Base-by-base conservation (phyloP, 2,888 invertebrate species). In the Parthenolecanium corni region DNA sequence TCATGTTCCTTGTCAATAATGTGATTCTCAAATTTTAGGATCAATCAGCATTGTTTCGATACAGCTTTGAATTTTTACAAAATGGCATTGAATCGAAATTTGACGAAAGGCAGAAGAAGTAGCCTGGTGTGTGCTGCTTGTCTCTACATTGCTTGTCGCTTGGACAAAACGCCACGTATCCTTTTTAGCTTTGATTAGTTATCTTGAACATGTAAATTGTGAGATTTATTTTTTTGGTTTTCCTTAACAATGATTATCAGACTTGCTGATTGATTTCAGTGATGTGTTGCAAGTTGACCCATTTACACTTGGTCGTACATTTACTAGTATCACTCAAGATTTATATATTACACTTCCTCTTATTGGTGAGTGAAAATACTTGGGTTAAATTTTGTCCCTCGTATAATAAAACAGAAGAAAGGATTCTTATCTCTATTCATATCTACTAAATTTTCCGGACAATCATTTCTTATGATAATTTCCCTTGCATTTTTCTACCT, bases 221-320 rank as follows among this genome's bases (percentile, higher is more conserved):
- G n/a, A 16, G 18, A 44, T 44, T 16, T 4, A 16, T 44, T n/a
- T n/a, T n/a, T n/a, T n/a, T n/a, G n/a, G n/a, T 44, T 18, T 44
- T 4, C n/a, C n/a, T 44, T 52, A 6, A n/a, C 20, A 36, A 23
- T 42, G 42, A 12, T 38, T 58, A 5, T 3, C 16, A 58, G 58
- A 95, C 82, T 81, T 97, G 74, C 78, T 97, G 58, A 89, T 97
- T 71, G 97, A 97, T 74, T 93, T 97, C 68, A 95, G 95, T 76
- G 97, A 97, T 77, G 86, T 93, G 18, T 81, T 94, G 25, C 87
- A 95, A 78, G 90, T 95, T 69, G 66, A 66, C 62, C 94, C 97
- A 61, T 96, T 92, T 73, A 91, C 91, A 74, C 77, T 98, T 40
- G 97, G 97, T 56, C 82, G 90, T 64, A 93, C 94, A 0, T 95